Evolutionary conservation across 2,888 invertebrate genomes (phyloP).

Genomic region (Bombylius discolor): DNA sequence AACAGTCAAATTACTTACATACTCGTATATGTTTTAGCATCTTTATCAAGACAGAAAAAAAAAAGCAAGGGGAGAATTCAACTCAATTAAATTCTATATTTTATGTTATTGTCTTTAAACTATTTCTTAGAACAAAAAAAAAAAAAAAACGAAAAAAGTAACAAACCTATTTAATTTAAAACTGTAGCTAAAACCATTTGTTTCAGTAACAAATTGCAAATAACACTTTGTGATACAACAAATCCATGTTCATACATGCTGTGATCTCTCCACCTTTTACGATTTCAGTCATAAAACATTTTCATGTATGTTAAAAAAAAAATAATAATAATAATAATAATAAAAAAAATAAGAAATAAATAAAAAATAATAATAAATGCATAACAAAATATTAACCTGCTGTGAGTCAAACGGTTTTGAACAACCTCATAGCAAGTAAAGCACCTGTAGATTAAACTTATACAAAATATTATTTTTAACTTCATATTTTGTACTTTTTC

Average conservation of each 20-base stretch:
- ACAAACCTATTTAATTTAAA: not conserved
- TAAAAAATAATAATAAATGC: not conserved
- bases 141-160: too few species aligned
- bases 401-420: conserved; percentile 4
- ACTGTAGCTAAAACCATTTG: not conserved
- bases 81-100: too few species aligned
- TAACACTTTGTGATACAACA: conserved; percentile 6
- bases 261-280: not conserved
- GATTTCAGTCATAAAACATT: conserved; percentile 7
- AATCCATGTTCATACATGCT: conserved; percentile 6
- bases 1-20: too few species aligned
- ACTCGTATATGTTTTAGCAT: too few species aligned
- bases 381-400: conserved; percentile 6
- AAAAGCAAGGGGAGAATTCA: too few species aligned
- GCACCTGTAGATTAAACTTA: conserved; percentile 2
- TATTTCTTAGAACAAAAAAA: too few species aligned
- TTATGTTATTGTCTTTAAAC: too few species aligned
- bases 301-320: not conserved
- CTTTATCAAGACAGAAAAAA: too few species aligned
- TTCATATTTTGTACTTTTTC: too few species aligned
- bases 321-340: not conserved
- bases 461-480: too few species aligned
- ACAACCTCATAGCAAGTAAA: conserved; percentile 7
- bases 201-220: conserved; percentile 7
- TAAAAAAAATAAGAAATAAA: too few species aligned